Percentiles rank a stretch among this genome's conserved stretches.
These are phyloP conservation scores for Sturnira hondurensis DNA, from an alignment of 2,113 vertebrate genomes.

Conservation along the genomic window DNA sequence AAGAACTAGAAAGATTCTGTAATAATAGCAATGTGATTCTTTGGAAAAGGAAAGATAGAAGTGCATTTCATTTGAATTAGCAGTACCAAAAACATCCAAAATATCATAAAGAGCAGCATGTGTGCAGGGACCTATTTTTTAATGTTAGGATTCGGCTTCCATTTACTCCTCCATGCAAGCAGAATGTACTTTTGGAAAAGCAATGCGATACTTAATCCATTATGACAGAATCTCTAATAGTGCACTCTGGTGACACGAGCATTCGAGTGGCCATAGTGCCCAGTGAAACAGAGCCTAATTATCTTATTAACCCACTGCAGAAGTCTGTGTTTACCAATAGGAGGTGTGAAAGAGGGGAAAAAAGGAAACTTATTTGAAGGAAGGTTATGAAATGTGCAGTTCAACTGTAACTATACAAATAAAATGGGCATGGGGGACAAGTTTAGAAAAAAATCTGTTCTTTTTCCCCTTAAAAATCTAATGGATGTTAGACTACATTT, in stretches of 20 bases:
- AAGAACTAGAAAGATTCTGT: conserved; percentile 33
- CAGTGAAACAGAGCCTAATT: conserved; percentile 31
- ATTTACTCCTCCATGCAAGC: background rate
- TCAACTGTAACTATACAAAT: conserved; percentile 34
- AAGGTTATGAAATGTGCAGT: background rate
- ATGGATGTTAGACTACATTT: background rate
- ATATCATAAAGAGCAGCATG: conserved; percentile 7
- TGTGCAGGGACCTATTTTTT: background rate
- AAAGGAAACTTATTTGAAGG: background rate
- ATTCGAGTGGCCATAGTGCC: background rate
- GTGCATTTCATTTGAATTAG: conserved; percentile 9
- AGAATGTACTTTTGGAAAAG: conserved; percentile 23
- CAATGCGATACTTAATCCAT: background rate
- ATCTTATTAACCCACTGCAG: background rate
- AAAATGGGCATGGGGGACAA: background rate
- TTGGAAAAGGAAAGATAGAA: conserved; percentile 36
- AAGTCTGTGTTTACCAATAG: conserved; percentile 14
- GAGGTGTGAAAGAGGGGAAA: background rate
- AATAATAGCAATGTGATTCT: conserved; percentile 9
- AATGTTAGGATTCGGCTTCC: conserved; percentile 41
- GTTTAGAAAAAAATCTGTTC: background rate
- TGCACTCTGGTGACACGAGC: background rate
- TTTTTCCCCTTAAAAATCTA: background rate
- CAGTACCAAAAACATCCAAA: conserved; percentile 38
- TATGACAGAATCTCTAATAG: background rate